Evolutionary conservation across 2,888 invertebrate species (phyloP).

Genomic region (Bugula neritina): DNA sequence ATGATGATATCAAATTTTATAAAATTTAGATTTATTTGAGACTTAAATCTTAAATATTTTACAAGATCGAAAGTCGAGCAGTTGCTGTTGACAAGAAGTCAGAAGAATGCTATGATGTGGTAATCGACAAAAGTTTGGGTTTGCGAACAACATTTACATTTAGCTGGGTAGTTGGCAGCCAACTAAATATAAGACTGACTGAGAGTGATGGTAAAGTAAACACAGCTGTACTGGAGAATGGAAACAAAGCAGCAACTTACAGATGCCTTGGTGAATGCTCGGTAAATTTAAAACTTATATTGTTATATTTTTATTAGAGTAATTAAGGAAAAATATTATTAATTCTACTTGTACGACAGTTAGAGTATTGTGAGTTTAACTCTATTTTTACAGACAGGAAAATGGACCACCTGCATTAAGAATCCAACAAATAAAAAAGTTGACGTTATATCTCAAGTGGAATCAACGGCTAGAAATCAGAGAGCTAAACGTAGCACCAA

Average conservation of each 20-base stretch:
- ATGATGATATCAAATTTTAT: too few species aligned
- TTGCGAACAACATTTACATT: conserved; percentile 4
- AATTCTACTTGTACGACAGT: too few species aligned
- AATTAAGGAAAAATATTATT: too few species aligned
- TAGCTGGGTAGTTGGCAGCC: background rate
- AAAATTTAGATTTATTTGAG: too few species aligned
- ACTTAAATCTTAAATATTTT: too few species aligned
- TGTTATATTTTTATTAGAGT: too few species aligned
- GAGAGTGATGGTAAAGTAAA: background rate
- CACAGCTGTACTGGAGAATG: background rate
- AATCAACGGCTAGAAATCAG: background rate
- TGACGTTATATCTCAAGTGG: conserved; percentile 22
- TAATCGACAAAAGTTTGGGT: conserved; percentile 13
- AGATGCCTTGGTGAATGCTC: conserved; percentile 5
- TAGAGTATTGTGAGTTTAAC: too few species aligned
- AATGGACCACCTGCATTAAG: conserved; percentile 2
- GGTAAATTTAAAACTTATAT: background rate
- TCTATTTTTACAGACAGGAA: background rate
- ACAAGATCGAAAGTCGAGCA: conserved; percentile 16
- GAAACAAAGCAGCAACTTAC: background rate
- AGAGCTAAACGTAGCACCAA: background rate
- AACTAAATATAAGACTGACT: background rate
- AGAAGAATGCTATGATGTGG: background rate
- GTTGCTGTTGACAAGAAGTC: background rate
- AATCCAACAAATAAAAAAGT: background rate